A percentile compares a stretch with the other conserved stretches of the same genome.
Conservation (phyloP, 2,797 vertebrate genomes). For the Pelochelys cantorii region DNA sequence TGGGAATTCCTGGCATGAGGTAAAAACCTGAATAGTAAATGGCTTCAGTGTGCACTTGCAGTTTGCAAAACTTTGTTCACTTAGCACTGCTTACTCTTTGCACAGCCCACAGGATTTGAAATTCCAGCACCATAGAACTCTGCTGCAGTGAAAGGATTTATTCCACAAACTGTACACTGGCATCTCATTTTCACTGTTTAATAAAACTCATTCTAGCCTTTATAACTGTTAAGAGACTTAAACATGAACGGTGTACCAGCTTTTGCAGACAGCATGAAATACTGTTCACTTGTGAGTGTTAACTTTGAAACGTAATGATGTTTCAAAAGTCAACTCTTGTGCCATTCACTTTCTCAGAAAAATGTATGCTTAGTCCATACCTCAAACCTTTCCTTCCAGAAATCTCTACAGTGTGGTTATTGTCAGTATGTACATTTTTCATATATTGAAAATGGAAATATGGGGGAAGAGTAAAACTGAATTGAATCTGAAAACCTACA, state of each 20-base stretch:
- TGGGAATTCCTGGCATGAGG: conserved; percentile 99
- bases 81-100: neutral
- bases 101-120: neutral
- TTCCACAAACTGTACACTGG: too few species aligned
- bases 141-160: too few species aligned
- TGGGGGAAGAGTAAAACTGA: neutral
- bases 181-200: neutral
- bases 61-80: neutral
- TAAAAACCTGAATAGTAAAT: conserved; percentile 59
- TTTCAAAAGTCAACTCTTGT: neutral
- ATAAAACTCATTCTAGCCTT: neutral
- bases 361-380: neutral
- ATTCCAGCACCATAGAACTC: neutral
- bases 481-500: neutral
- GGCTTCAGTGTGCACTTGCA: neutral
- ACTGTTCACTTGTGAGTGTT: neutral
- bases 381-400: neutral
- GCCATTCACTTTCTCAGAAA: neutral
- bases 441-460: neutral
- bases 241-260: neutral
- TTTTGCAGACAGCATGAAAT: neutral
- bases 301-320: neutral
- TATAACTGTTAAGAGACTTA: neutral
- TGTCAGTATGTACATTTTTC: neutral
- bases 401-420: neutral